Percentiles rank a stretch among this genome's conserved stretches.
Evolutionary conservation across 2,113 vertebrate genomes (phyloP).

Genomic region (Ochotona curzoniae): DNA sequence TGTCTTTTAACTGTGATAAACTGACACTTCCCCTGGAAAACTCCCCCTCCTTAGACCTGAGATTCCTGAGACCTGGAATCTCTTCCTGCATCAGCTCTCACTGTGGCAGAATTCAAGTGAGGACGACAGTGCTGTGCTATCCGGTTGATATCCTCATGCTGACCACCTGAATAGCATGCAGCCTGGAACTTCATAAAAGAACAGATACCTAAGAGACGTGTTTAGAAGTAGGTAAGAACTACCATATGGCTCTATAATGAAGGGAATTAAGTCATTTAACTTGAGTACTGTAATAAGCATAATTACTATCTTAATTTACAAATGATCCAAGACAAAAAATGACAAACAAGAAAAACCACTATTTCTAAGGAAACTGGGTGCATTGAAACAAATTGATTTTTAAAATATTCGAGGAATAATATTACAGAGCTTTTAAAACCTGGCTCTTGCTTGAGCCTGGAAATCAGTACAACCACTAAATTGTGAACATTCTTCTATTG

Average conservation of each 20-base stretch:
- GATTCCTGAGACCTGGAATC: not conserved
- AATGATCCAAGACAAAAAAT: not conserved
- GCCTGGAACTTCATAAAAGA: not conserved
- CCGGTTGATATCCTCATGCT: not conserved
- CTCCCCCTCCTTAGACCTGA: not conserved
- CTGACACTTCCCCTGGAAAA: not conserved
- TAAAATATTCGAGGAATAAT: slow-evolving; percentile 4
- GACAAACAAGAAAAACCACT: not conserved
- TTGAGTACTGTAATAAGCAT: not conserved
- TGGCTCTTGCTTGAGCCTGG: not conserved
- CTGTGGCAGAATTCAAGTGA: too few species aligned
- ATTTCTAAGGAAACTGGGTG: not conserved
- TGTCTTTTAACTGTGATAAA: not conserved
- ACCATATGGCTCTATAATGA: not conserved
- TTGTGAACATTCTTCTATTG: not conserved
- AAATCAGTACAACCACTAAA: not conserved
- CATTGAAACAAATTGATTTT: not conserved
- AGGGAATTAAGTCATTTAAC: not conserved
- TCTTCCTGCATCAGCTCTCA: not conserved
- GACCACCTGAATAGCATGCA: not conserved
- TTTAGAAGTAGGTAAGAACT: not conserved
- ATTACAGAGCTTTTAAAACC: not conserved
- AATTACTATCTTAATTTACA: not conserved
- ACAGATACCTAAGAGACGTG: not conserved
- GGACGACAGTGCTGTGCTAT: not conserved